phyloP scores from a whole-genome alignment of 2,888 invertebrate genomes.

The Callimorpha dominula region DNA sequence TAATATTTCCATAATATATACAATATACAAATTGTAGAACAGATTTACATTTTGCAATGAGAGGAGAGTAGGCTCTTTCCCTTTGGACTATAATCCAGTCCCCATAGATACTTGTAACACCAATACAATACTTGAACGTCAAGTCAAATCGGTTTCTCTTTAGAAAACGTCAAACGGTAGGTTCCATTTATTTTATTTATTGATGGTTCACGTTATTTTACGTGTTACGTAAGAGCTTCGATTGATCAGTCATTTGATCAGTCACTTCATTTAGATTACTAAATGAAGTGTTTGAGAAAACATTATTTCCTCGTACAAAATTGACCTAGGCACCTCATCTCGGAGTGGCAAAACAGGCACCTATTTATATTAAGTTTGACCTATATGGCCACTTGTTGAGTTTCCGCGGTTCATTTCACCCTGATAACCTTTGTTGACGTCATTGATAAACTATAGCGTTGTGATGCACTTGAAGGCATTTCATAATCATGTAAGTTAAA shows the following conservation, averaged over 20 bases:
- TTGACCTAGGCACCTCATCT: constrained; percentile 21
- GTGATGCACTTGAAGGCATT: constrained; percentile 53
- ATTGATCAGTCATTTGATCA: neutral
- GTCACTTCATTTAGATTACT: no score
- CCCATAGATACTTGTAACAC: neutral
- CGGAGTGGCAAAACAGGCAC: constrained; percentile 28
- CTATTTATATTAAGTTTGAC: constrained; percentile 47
- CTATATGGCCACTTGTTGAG: constrained; percentile 55
- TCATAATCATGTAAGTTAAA: constrained; percentile 5
- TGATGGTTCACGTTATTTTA: neutral
- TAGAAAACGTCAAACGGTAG: neutral
- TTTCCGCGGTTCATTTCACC: constrained; percentile 61
- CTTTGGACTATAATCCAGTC: neutral
- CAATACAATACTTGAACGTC: neutral
- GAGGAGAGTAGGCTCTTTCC: neutral
- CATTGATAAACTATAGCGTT: constrained; percentile 51
- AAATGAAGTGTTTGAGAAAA: constrained; percentile 7
- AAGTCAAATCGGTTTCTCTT: neutral
- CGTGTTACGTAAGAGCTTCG: neutral
- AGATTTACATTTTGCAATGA: no score
- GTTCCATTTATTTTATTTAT: no score
- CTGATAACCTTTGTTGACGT: constrained; percentile 73
- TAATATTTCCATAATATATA: no score
- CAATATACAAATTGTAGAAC: no score
- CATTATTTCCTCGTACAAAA: constrained; percentile 2